phyloP scores from a whole-genome alignment of 2,888 invertebrate genomes.

The Conomelus anceps region DNA sequence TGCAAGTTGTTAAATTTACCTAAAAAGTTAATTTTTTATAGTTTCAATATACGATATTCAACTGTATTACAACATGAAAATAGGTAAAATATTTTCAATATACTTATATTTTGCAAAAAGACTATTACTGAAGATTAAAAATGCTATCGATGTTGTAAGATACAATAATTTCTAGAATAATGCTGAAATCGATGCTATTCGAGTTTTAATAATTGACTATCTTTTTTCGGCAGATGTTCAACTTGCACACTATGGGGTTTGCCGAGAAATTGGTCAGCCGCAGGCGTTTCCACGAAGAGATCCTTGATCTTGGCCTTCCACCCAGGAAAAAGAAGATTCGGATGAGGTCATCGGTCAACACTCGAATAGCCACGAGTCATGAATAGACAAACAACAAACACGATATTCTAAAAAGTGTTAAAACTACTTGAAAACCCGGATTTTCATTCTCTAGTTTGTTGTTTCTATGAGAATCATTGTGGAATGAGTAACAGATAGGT shows the following conservation, averaged over 20 bases:
- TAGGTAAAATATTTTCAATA: too few relatives aligned
- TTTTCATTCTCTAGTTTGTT: not conserved
- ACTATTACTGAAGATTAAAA: too few relatives aligned
- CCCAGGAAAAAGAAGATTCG: not conserved
- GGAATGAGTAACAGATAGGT: too few relatives aligned
- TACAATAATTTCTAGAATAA: too few relatives aligned
- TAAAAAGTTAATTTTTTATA: too few relatives aligned
- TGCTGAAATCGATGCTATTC: too few relatives aligned
- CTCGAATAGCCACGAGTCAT: not conserved
- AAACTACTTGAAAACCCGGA: not conserved
- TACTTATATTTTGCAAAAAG: too few relatives aligned
- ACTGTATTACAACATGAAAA: too few relatives aligned
- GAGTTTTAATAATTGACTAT: not conserved
- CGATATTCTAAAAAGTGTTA: not conserved
- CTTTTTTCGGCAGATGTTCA: not conserved
- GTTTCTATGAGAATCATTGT: too few relatives aligned
- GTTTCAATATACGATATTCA: too few relatives aligned
- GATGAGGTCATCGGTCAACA: not conserved
- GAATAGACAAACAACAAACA: not conserved
- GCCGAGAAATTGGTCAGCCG: not conserved
- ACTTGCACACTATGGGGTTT: not conserved
- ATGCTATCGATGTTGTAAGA: too few relatives aligned
- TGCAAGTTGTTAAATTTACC: too few relatives aligned
- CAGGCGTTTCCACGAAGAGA: not conserved
- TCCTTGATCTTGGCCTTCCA: not conserved